Percentiles rank a stretch among this genome's conserved stretches.
Evolutionary conservation across 2,888 invertebrate genomes (phyloP).

Genomic region (Caenorhabditis sp.): DNA sequence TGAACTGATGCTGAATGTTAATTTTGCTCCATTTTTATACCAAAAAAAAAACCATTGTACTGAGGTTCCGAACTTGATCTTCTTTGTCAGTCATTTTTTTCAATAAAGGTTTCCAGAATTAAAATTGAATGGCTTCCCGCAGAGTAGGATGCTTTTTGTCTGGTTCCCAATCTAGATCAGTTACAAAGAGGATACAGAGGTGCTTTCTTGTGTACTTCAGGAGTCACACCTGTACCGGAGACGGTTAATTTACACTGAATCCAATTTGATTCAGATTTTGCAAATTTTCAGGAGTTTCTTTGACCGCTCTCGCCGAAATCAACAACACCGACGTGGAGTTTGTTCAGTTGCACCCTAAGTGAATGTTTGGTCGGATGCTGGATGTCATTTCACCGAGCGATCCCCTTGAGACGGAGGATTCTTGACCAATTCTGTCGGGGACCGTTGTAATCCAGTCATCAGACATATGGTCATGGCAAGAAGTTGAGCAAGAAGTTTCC

Average conservation of each 20-base stretch:
- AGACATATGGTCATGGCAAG: conserved; percentile 95
- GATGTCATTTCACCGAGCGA: conserved; percentile 96
- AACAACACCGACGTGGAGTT: conserved; percentile 98
- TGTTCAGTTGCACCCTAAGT: conserved; percentile 99
- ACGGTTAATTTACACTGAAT: too few relatives aligned
- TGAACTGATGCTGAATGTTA: too few relatives aligned
- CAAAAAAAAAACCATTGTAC: too few relatives aligned
- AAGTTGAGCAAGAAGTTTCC: conserved; percentile 94
- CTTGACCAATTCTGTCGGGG: conserved; percentile 92
- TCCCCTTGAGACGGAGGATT: conserved; percentile 90
- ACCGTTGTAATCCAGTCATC: conserved; percentile 92
- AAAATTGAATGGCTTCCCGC: too few relatives aligned
- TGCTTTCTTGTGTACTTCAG: conserved; percentile 97
- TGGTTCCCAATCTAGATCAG: too few relatives aligned
- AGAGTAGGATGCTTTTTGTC: too few relatives aligned
- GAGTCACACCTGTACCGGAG: conserved; percentile 97
- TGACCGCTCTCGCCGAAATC: conserved; percentile 93
- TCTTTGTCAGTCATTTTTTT: too few relatives aligned
- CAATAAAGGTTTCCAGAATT: too few relatives aligned
- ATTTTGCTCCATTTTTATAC: too few relatives aligned
- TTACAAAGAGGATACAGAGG: conserved; percentile 84
- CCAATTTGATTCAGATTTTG: not conserved
- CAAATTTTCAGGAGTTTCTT: conserved; percentile 82
- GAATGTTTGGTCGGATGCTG: conserved; percentile 98
- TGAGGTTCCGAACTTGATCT: too few relatives aligned